Conservation (phyloP, 1,140 invertebrate genomes). For the Ridgeia piscesae region DNA sequence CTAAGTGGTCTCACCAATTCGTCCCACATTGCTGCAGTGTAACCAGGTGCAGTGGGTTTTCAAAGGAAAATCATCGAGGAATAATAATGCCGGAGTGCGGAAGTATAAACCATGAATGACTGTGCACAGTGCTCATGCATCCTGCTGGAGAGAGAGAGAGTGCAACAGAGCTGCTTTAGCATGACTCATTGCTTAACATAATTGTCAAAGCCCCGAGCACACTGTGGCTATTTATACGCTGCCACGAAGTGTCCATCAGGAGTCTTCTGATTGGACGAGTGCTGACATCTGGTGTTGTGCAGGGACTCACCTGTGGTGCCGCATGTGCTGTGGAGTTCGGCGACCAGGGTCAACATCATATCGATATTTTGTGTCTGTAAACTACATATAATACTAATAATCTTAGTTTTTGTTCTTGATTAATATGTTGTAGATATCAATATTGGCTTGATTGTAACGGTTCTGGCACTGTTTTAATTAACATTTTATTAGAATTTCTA, state of each 20-base stretch:
- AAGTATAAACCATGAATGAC: background rate
- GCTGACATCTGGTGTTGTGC: background rate
- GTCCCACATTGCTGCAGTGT: background rate
- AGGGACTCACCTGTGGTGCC: background rate
- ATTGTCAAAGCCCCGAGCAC: background rate
- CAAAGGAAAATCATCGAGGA: background rate
- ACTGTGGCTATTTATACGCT: background rate
- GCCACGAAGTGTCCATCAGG: background rate
- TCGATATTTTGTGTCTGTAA: too few species aligned
- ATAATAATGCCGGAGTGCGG: background rate
- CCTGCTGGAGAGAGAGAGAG: background rate
- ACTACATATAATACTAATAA: too few species aligned
- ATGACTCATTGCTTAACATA: conserved; percentile 6
- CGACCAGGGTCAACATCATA: too few species aligned
- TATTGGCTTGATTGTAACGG: too few species aligned
- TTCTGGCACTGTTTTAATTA: too few species aligned
- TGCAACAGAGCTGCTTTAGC: background rate
- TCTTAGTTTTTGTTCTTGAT: too few species aligned
- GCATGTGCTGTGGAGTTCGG: too few species aligned
- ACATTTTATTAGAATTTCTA: too few species aligned
- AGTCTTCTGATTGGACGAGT: background rate
- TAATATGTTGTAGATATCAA: too few species aligned
- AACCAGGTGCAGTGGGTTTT: background rate
- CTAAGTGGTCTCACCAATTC: background rate
- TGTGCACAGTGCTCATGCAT: background rate